Base-by-base conservation (phyloP, 2,888 invertebrate genomes). In the Cryptus viduatorius region DNA sequence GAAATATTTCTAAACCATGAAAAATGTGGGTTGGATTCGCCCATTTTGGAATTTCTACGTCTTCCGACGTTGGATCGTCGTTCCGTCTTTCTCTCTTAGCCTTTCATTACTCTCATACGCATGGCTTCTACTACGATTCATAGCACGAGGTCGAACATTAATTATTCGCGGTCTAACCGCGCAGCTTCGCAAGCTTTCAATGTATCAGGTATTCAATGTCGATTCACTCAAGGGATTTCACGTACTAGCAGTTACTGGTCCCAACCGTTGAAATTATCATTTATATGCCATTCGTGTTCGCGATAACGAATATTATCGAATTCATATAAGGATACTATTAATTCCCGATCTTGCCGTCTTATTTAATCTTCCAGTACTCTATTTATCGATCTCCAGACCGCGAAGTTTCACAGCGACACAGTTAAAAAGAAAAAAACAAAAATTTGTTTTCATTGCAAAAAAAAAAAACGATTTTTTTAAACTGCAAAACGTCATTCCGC, bases 101-200 rank as follows among this genome's bases (percentile, higher is more conserved):
- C 14, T 12, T 10, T n/a, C 59, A 14, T 61, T 59, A 46, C 46
- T 12, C 44, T 56, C 19, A 12, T 10, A 19, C 44, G 59, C 72
- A 46, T 29, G 59, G 61, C 50, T 48, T 65, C 42, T 10, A 7
- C 24, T 24, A 65, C 53, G 76, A 76, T 65, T 76, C 76, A 14
- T 16, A 19, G 65, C 42, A 4, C 42, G 48, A 16, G 76, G 65
- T 42, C 65, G 53, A 37, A 24, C 65, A 76, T 76, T 50, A 76
- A 65, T 76, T 76, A 76, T 76, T 76, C 50, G 37, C 42, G 65
- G 50, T 65, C 50, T 53, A 53, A 37, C 50, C 76, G 3, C 76
- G 42, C 65, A 53, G 64, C 19, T 50, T 42, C 53, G 42, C 50
- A 24, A 65, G 44, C 29, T 12, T 16, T 61, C 37, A 75, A 10